Percentiles rank a stretch among this genome's conserved stretches.
Conservation (phyloP, 2,888 invertebrate species). For the Noctua fimbriata region DNA sequence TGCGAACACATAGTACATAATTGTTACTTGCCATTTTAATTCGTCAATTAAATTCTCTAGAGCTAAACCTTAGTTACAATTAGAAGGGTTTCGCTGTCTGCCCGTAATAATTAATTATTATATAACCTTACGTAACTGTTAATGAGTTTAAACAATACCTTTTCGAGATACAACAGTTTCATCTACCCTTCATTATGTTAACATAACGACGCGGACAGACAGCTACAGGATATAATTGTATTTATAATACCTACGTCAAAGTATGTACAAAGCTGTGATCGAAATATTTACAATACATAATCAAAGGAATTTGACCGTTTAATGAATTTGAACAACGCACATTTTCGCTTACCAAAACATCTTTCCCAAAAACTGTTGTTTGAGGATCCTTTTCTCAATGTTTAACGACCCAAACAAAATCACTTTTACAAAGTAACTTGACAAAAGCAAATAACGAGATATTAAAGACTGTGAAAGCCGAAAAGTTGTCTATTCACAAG, state of each 20-base stretch:
- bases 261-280: constrained; percentile 59
- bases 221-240: constrained; percentile 37
- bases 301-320: constrained; percentile 9
- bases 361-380: constrained; percentile 40
- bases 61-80: constrained; percentile 59
- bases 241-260: constrained; percentile 43
- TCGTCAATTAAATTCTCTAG: constrained; percentile 57
- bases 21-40: constrained; percentile 42
- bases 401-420: constrained; percentile 61
- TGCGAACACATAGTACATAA: constrained; percentile 33
- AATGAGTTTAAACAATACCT: constrained; percentile 60
- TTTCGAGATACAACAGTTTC: constrained; percentile 48
- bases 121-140: constrained; percentile 51
- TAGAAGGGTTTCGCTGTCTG: constrained; percentile 62
- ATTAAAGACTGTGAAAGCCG: constrained; percentile 54
- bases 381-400: constrained; percentile 41
- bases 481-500: constrained; percentile 53
- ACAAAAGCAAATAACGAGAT: constrained; percentile 60
- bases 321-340: constrained; percentile 33
- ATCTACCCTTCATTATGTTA: constrained; percentile 37
- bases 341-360: constrained; percentile 14
- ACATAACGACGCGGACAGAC: constrained; percentile 33
- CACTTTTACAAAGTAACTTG: constrained; percentile 58
- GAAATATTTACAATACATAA: constrained; percentile 56
- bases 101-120: constrained; percentile 51